phyloP scores from a whole-genome alignment of 2,797 vertebrate genomes.

The Oophaga sylvatica region DNA sequence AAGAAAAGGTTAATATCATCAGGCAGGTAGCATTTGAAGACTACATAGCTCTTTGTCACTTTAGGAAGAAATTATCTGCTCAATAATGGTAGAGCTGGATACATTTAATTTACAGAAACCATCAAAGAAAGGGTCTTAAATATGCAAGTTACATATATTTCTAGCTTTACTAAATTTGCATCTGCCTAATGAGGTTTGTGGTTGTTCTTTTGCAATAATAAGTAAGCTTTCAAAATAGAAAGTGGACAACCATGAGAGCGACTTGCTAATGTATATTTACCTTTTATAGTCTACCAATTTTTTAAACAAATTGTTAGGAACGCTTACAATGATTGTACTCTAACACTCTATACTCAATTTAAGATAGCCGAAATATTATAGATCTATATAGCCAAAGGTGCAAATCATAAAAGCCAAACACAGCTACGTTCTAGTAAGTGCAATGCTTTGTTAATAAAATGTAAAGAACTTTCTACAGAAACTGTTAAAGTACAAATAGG shows the following conservation, averaged over 20 bases:
- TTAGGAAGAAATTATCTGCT: no score
- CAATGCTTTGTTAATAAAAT: conserved; percentile 23
- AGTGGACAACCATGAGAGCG: not conserved
- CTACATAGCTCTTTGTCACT: no score
- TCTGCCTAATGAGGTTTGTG: no score
- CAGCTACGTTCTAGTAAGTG: not conserved
- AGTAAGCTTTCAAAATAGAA: no score
- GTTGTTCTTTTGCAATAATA: no score
- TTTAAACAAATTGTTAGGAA: not conserved
- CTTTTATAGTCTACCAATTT: not conserved
- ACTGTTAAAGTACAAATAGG: conserved; percentile 23
- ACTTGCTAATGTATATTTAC: not conserved
- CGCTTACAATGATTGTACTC: not conserved
- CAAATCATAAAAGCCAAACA: not conserved
- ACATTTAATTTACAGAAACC: no score
- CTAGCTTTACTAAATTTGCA: no score
- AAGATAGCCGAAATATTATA: not conserved
- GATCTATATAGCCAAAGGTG: not conserved
- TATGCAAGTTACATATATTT: no score
- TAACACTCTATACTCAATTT: not conserved
- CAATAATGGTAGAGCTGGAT: no score
- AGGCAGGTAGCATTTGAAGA: no score
- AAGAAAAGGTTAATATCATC: no score
- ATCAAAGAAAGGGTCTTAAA: no score
- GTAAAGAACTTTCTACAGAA: conserved; percentile 6